These are phyloP conservation scores for Scomber japonicus DNA, from an alignment of 2,113 vertebrate species.

Conservation along the genomic window DNA sequence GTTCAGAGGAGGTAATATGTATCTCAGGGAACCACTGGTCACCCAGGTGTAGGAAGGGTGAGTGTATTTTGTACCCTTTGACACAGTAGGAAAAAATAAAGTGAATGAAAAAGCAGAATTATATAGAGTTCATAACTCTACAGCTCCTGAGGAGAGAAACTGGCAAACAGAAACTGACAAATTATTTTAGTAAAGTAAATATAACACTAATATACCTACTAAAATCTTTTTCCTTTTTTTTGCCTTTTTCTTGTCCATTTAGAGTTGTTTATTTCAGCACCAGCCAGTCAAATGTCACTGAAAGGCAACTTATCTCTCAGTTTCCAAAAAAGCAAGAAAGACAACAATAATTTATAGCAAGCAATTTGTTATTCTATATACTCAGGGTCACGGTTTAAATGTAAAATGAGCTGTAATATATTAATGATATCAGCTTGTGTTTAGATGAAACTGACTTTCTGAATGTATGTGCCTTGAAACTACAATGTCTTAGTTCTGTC, in stretches of 20 bases:
- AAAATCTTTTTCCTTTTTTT: background rate
- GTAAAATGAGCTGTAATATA: constrained; percentile 52
- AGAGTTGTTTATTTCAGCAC: constrained; percentile 22
- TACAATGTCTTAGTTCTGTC: constrained; percentile 73
- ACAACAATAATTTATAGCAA: background rate
- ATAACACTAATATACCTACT: constrained; percentile 23
- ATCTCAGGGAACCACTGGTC: constrained; percentile 81
- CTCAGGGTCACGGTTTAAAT: constrained; percentile 65
- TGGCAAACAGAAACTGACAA: background rate
- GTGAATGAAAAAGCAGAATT: background rate
- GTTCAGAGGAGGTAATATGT: constrained; percentile 65
- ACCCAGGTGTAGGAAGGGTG: constrained; percentile 84
- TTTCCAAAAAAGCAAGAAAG: constrained; percentile 18
- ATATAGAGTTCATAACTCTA: background rate
- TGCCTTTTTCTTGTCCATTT: constrained; percentile 15
- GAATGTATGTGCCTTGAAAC: constrained; percentile 64
- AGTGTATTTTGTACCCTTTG: background rate
- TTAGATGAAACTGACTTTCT: constrained; percentile 44
- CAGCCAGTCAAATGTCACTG: constrained; percentile 5
- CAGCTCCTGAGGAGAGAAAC: background rate
- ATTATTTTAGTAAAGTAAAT: constrained; percentile 3
- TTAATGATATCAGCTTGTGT: constrained; percentile 47
- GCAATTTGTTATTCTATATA: constrained; percentile 39
- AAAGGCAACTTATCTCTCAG: constrained; percentile 37
- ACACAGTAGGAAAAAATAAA: background rate